A percentile compares a stretch with the other conserved stretches of the same genome.
phyloP scores from a whole-genome alignment of 2,888 invertebrate genomes.

The Aleiodes leptofemur region DNA sequence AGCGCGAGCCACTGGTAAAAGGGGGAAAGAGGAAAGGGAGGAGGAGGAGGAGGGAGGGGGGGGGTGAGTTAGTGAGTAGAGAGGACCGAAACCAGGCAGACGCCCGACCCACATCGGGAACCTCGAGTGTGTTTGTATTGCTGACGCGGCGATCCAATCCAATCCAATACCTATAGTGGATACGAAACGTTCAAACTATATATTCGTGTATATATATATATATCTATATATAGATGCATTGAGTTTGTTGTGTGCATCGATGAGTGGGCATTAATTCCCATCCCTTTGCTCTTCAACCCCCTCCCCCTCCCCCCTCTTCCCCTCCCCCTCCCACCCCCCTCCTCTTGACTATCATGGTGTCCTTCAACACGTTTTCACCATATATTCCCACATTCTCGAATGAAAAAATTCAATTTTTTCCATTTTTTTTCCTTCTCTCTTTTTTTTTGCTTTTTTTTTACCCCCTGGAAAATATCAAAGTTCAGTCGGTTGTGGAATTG shows the following conservation, averaged over 20 bases:
- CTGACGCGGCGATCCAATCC: constrained; percentile 75
- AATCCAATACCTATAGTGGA: constrained; percentile 66
- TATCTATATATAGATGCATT: constrained; percentile 23
- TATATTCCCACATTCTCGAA: too few relatives aligned
- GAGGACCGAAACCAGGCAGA: constrained; percentile 48
- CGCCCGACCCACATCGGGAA: constrained; percentile 72
- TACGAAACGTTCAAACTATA: constrained; percentile 48
- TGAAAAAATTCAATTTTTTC: constrained; percentile 6
- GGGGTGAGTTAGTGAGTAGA: constrained; percentile 45
- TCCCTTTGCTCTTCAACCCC: background rate
- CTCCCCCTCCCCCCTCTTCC: background rate
- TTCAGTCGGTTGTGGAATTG: background rate
- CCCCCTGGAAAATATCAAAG: background rate
- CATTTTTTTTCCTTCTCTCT: background rate
- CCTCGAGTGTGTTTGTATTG: constrained; percentile 75
- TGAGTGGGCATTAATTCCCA: constrained; percentile 47
- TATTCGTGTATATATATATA: constrained; percentile 44
- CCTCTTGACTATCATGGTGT: background rate
- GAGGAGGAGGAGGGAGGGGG: constrained; percentile 44
- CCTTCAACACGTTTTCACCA: constrained; percentile 11
- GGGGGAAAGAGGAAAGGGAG: constrained; percentile 8
- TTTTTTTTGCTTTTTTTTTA: background rate
- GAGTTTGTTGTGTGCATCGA: constrained; percentile 36
- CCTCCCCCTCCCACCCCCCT: constrained; percentile 10
- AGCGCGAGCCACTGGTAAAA: constrained; percentile 57